Evolutionary conservation across 92 coral and sea anemone genomes (phyloP).

Genomic region (Zoanthus gigantus): DNA sequence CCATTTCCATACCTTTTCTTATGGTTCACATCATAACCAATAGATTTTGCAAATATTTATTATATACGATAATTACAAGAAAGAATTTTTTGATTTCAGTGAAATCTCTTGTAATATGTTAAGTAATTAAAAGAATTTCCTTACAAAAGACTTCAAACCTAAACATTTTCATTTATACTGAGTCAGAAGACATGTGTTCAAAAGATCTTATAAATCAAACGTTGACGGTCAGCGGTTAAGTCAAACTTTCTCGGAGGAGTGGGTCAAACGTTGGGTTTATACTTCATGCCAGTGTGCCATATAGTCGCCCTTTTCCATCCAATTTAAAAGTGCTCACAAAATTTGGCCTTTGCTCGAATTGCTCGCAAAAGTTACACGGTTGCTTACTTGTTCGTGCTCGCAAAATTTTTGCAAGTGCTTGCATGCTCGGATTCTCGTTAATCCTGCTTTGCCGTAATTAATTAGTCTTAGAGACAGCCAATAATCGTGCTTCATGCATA

Average conservation of each 20-base stretch:
- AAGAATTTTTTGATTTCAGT: not conserved
- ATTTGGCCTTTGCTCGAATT: too few relatives aligned
- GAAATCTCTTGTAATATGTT: not conserved
- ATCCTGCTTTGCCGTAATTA: too few relatives aligned
- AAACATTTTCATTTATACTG: not conserved
- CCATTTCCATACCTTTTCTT: conserved; percentile 83
- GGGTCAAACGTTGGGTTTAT: not conserved
- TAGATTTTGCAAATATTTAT: not conserved
- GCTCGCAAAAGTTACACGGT: too few relatives aligned
- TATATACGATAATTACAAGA: not conserved
- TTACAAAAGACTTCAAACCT: conserved; percentile 25
- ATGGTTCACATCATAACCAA: conserved; percentile 22
- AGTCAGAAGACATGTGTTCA: conserved; percentile 25
- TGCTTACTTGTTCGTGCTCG: too few relatives aligned
- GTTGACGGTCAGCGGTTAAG: conserved; percentile 22
- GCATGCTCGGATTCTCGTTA: too few relatives aligned
- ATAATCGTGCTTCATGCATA: too few relatives aligned
- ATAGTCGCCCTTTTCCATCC: too few relatives aligned
- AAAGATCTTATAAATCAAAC: not conserved
- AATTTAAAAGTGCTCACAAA: too few relatives aligned
- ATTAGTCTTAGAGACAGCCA: too few relatives aligned
- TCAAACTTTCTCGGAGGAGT: not conserved
- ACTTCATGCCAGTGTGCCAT: too few relatives aligned
- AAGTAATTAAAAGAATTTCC: not conserved
- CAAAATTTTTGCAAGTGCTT: too few relatives aligned